Evolutionary conservation across 2,888 invertebrate species (phyloP).

Genomic region (Ornithoptera alexandrae): DNA sequence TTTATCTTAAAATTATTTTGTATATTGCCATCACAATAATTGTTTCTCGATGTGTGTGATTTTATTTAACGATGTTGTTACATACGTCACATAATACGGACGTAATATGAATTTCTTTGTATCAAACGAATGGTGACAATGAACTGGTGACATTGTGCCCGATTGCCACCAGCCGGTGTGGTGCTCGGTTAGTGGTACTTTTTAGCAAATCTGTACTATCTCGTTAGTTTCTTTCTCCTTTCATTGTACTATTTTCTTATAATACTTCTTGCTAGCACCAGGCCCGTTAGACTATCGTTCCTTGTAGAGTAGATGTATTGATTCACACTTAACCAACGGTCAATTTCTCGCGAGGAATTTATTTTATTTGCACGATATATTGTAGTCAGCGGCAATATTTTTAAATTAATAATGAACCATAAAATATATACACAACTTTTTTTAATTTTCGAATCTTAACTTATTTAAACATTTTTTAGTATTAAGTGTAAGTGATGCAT

Average conservation of each 20-base stretch:
- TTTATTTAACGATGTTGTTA: not conserved
- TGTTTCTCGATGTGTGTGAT: not conserved
- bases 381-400: not conserved
- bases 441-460: constrained; percentile 4
- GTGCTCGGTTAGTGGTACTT: constrained; percentile 9
- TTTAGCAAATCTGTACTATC: constrained; percentile 9
- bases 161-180: constrained; percentile 6
- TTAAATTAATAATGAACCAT: not conserved
- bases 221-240: not conserved
- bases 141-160: not conserved
- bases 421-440: too few species aligned
- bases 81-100: not conserved
- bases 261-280: constrained; percentile 13
- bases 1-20: not conserved
- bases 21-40: too few species aligned
- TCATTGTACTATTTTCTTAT: not conserved
- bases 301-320: constrained; percentile 41
- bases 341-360: constrained; percentile 37
- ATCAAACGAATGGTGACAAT: not conserved
- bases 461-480: constrained; percentile 36
- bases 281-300: not conserved
- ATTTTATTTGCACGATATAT: not conserved
- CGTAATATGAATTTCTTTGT: not conserved
- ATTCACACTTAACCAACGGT: constrained; percentile 52
- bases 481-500: constrained; percentile 48